Evolutionary conservation across 2,797 vertebrate species (phyloP).

Genomic region (Oreonectes daqikongensis): DNA sequence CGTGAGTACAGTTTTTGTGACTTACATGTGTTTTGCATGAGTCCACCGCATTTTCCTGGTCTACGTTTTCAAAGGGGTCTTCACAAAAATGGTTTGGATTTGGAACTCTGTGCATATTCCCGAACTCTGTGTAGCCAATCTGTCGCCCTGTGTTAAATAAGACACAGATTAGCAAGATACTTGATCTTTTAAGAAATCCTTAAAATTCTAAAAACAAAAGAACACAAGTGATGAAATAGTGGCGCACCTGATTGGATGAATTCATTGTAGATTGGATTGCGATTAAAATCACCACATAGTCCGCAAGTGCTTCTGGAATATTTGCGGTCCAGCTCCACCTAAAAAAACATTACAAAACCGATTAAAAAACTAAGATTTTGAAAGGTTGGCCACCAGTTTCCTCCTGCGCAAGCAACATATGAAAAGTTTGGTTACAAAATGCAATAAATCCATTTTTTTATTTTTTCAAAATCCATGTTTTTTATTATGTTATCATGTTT

Average conservation of each 20-base stretch:
- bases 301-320: conserved; percentile 88
- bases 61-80: conserved; percentile 80
- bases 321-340: conserved; percentile 88
- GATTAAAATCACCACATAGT: conserved; percentile 95
- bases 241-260: conserved; percentile 79
- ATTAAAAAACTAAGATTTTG: too few relatives aligned
- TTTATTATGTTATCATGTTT: too few relatives aligned
- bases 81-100: conserved; percentile 79
- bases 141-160: conserved; percentile 64
- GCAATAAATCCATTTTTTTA: too few relatives aligned
- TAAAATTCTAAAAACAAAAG: too few relatives aligned
- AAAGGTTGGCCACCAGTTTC: too few relatives aligned
- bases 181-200: not conserved
- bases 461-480: too few relatives aligned
- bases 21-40: conserved; percentile 64
- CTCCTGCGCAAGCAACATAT: too few relatives aligned
- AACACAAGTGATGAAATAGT: not conserved
- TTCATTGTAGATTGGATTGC: conserved; percentile 79
- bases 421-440: too few relatives aligned
- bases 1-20: too few relatives aligned
- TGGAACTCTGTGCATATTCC: conserved; percentile 86
- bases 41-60: conserved; percentile 51
- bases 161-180: conserved; percentile 7
- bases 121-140: conserved; percentile 82
- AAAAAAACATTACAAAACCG: not conserved